Evolutionary conservation across 2,888 invertebrate genomes (phyloP), one percentile per base, ranked within the genome.

Genomic region (Apantesis nais): DNA sequence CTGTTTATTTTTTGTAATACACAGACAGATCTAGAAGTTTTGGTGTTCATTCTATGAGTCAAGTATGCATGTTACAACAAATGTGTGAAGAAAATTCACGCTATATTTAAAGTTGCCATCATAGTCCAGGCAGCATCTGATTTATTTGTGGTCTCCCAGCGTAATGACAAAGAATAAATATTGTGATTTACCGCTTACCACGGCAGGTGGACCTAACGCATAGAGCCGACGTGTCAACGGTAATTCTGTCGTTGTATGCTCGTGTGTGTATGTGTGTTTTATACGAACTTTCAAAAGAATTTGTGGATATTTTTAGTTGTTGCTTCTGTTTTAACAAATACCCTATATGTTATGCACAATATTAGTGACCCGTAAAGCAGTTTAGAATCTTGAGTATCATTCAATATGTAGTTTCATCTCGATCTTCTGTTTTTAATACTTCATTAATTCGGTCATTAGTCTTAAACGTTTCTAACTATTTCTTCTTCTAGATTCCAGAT

Each of bases 151-250:
- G 82, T 83, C 80, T 81, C 79, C 77, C 70, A 72, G 77, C 72
- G 68, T 74, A 74, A 71, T 76, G 74, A 84, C 77, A 85, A 77
- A 81, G 76, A 80, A 80, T 88, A 86, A 88, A 86, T 73, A 85
- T 86, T 89, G 85, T 91, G 86, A 87, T 94, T 93, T 91, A 81
- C 89, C 92, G 93, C 93, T 92, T 92, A 90, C 92, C 86, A 87
- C 90, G 92, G 88, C 94, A 95, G 95, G 90, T 95, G 95, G 95
- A 95, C 95, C 89, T 95, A 95, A 92, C 93, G 93, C 91, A 93
- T 94, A 93, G 90, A 90, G 89, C 89, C 92, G 86, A 89, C 93
- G 91, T 90, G 88, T 89, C 88, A 88, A 94, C 90, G 95, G 95
- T 95, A 95, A 95, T 81, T 83, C 79, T 74, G 79, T 82, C 79